These are phyloP conservation scores for Altica lythri DNA, from an alignment of 2,888 invertebrate genomes.

Conservation along the genomic window DNA sequence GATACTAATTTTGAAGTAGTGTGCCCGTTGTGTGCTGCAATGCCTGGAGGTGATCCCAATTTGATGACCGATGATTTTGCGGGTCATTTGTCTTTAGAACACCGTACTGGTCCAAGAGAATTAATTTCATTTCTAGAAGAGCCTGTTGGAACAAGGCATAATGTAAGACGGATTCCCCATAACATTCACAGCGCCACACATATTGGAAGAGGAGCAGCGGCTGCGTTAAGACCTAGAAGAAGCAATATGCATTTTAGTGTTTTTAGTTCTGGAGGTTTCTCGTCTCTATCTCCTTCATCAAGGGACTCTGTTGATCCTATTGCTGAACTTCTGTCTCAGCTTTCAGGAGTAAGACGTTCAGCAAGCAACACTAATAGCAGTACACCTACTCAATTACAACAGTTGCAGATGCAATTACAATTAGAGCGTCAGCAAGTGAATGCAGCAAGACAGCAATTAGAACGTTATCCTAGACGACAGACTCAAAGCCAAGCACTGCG, in stretches of 20 bases:
- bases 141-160: conserved; percentile 68
- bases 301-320: conserved; percentile 96
- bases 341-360: conserved; percentile 84
- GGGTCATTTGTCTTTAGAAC: conserved; percentile 93
- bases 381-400: conserved; percentile 83
- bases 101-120: conserved; percentile 80
- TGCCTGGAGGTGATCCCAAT: conserved; percentile 97
- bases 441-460: conserved; percentile 85
- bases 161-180: conserved; percentile 57
- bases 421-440: conserved; percentile 86
- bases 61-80: conserved; percentile 98
- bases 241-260: conserved; percentile 89
- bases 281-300: conserved; percentile 84
- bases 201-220: conserved; percentile 50
- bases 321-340: conserved; percentile 91
- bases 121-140: conserved; percentile 93
- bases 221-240: conserved; percentile 71
- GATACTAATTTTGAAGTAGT: conserved; percentile 93
- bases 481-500: conserved; percentile 61
- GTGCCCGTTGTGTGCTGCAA: conserved; percentile 95
- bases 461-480: conserved; percentile 83
- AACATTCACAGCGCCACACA: conserved; percentile 45
- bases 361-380: conserved; percentile 61
- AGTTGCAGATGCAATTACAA: conserved; percentile 94
- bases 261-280: conserved; percentile 78